Evolutionary conservation across 2,797 vertebrate genomes (phyloP).

Genomic region (Myiotriccus ornatus): DNA sequence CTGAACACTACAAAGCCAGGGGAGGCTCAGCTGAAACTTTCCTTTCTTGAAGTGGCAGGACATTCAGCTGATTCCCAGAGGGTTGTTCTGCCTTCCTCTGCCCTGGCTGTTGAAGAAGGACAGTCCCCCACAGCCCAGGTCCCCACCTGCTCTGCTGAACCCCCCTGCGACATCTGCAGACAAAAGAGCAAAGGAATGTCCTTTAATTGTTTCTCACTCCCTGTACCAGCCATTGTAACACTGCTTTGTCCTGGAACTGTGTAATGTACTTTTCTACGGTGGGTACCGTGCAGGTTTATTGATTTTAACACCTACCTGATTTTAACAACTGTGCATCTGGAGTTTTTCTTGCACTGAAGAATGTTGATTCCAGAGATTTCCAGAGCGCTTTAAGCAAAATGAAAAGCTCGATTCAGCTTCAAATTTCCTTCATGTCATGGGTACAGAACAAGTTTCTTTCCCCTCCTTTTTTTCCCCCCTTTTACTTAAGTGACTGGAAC

Average conservation of each 20-base stretch:
- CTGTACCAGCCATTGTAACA: background rate
- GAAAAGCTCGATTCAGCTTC: background rate
- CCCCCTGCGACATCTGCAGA: too few relatives aligned
- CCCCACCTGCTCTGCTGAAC: too few relatives aligned
- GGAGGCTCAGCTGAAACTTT: too few relatives aligned
- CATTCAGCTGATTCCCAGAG: too few relatives aligned
- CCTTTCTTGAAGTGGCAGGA: too few relatives aligned
- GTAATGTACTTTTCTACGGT: background rate
- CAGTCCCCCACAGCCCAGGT: too few relatives aligned
- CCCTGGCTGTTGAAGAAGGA: too few relatives aligned
- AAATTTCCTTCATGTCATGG: background rate
- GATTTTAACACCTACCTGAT: background rate
- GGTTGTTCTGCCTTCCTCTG: too few relatives aligned
- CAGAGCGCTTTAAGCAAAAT: background rate
- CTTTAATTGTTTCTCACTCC: background rate
- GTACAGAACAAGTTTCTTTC: background rate
- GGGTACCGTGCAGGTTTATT: background rate
- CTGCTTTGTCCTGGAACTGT: background rate
- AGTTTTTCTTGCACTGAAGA: background rate
- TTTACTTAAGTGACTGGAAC: background rate
- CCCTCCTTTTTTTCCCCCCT: fast-evolving
- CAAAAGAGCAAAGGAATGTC: background rate
- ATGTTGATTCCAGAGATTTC: background rate
- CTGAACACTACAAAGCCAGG: too few relatives aligned
- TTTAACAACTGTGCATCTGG: background rate